phyloP scores from a whole-genome alignment of 2,888 invertebrate genomes.

The Orchesellides sinensis region DNA sequence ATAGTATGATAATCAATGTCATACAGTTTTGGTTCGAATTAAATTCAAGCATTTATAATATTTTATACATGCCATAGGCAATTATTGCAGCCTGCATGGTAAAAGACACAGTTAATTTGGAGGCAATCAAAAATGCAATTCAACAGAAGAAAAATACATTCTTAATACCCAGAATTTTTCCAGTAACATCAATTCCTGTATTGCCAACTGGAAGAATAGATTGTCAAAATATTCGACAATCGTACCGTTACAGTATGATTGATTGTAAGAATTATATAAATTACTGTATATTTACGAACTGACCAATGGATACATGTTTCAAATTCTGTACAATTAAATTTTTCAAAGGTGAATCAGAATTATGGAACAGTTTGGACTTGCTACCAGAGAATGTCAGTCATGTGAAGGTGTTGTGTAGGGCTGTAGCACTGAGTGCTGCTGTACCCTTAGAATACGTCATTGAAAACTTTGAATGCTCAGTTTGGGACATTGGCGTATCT shows the following conservation, averaged over 20 bases:
- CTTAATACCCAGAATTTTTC: background rate
- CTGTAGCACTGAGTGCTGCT: background rate
- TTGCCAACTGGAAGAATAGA: slow-evolving; percentile 12
- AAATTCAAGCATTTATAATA: too few relatives aligned
- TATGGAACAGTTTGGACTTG: slow-evolving; percentile 5
- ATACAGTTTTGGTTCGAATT: too few relatives aligned
- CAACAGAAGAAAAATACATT: too few relatives aligned
- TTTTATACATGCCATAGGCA: background rate
- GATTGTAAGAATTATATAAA: background rate
- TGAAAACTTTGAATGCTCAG: background rate
- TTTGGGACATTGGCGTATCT: slow-evolving; percentile 11
- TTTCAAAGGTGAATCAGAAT: background rate
- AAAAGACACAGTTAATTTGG: background rate
- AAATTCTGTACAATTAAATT: too few relatives aligned
- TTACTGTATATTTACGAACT: background rate
- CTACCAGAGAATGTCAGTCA: background rate
- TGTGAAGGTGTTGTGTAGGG: slow-evolving; percentile 16
- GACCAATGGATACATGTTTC: too few relatives aligned
- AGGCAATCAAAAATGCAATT: too few relatives aligned
- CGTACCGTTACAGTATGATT: background rate
- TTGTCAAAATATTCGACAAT: background rate
- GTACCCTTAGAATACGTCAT: slow-evolving; percentile 2
- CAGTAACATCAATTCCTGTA: background rate
- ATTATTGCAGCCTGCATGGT: slow-evolving; percentile 9
- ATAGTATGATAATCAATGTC: background rate